Conservation (phyloP, 2,888 invertebrate genomes). For the Iphiclides podalirius region DNA sequence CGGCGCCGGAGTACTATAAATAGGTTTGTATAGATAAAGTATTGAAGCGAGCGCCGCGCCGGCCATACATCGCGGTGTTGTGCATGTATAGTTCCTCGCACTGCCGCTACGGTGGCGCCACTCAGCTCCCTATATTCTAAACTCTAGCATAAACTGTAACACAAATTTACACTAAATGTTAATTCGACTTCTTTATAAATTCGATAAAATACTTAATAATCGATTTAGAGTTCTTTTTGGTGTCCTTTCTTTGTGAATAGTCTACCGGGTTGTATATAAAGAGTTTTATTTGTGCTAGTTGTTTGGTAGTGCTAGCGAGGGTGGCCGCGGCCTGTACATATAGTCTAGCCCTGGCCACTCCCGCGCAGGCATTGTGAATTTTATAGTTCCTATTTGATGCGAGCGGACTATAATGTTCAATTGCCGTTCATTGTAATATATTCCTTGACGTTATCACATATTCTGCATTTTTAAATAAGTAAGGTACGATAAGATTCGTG, state of each 20-base stretch:
- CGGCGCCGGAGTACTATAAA: slow-evolving; percentile 70
- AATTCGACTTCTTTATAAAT: slow-evolving; percentile 62
- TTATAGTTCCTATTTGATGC: slow-evolving; percentile 80
- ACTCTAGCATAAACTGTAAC: slow-evolving; percentile 74
- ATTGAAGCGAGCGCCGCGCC: slow-evolving; percentile 56
- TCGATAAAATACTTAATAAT: slow-evolving; percentile 47
- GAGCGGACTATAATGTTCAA: slow-evolving; percentile 80
- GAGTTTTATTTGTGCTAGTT: slow-evolving; percentile 72
- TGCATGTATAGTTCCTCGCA: slow-evolving; percentile 80
- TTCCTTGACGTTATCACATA: slow-evolving; percentile 78
- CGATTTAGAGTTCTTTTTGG: slow-evolving; percentile 60
- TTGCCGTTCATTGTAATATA: slow-evolving; percentile 76
- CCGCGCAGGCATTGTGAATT: slow-evolving; percentile 75
- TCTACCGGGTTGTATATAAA: slow-evolving; percentile 61
- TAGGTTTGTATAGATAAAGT: slow-evolving; percentile 70
- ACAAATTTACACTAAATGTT: slow-evolving; percentile 61
- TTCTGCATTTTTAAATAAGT: slow-evolving; percentile 77
- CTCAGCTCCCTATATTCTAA: slow-evolving; percentile 77
- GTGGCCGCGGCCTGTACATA: slow-evolving; percentile 56
- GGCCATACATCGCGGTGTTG: slow-evolving; percentile 76
- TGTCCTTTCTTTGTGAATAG: slow-evolving; percentile 66
- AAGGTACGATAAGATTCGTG: slow-evolving; percentile 73
- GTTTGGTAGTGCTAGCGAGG: slow-evolving; percentile 57
- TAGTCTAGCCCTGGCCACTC: slow-evolving; percentile 41
- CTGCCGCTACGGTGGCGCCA: slow-evolving; percentile 73